A percentile compares a stretch with the other conserved stretches of the same genome.
Conservation (phyloP, 2,113 vertebrate species). For the Zapornia atra region DNA sequence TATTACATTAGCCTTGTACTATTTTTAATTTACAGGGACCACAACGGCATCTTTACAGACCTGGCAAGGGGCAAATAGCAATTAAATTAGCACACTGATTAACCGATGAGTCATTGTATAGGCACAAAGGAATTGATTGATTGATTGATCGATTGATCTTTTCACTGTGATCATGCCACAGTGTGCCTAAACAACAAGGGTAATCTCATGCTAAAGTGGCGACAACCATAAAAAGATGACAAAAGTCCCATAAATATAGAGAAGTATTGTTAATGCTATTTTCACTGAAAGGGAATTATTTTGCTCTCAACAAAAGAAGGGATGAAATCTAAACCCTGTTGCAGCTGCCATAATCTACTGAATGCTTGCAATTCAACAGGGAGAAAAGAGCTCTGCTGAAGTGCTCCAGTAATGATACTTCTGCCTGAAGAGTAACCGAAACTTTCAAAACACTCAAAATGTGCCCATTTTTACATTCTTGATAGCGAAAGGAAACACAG, state of each 20-base stretch:
- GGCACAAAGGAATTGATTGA: background rate
- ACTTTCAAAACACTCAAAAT: conserved; percentile 54
- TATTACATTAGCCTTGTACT: conserved; percentile 46
- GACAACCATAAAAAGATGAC: background rate
- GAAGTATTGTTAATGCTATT: background rate
- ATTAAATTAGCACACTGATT: conserved; percentile 33
- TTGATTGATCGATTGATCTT: background rate
- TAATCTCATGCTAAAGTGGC: background rate
- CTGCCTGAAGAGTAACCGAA: conserved; percentile 34
- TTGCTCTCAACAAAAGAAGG: conserved; percentile 40
- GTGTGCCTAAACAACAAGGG: background rate
- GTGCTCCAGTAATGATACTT: conserved; percentile 25
- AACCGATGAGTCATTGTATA: background rate
- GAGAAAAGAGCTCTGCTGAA: conserved; percentile 35
- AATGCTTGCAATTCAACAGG: background rate
- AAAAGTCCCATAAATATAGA: background rate
- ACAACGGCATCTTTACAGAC: conserved; percentile 9
- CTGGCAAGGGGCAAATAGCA: background rate
- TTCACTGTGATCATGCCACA: background rate
- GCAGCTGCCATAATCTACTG: conserved; percentile 25
- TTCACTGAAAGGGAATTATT: conserved; percentile 13
- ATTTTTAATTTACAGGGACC: conserved; percentile 62
- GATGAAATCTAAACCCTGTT: conserved; percentile 27
- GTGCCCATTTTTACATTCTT: background rate
- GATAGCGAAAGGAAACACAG: background rate